Conservation (phyloP, 2,888 invertebrate species). For the Rhynchonema sp. region DNA sequence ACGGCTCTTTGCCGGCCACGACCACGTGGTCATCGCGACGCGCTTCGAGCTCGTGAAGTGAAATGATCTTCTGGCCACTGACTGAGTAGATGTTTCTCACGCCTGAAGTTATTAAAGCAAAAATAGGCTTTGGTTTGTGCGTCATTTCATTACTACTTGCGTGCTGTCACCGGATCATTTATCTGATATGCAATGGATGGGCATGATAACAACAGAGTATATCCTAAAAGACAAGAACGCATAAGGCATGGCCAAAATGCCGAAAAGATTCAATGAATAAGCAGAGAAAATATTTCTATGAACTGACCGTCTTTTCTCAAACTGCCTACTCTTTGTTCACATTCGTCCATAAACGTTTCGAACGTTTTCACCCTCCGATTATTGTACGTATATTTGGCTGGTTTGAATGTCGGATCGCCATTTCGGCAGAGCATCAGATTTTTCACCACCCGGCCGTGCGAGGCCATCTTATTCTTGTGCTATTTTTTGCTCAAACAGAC, state of each 20-base stretch:
- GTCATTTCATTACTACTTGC: too few species aligned
- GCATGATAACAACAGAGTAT: too few species aligned
- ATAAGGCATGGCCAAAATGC: too few species aligned
- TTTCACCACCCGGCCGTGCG: background rate
- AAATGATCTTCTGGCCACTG: background rate
- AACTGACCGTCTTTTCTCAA: background rate
- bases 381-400: background rate
- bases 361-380: background rate
- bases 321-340: background rate
- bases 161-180: too few species aligned
- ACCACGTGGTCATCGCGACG: background rate
- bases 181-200: too few species aligned
- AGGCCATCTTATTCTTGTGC: too few species aligned
- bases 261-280: too few species aligned
- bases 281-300: too few species aligned
- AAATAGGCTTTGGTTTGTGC: too few species aligned
- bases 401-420: constrained; percentile 1
- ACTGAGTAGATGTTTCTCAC: background rate
- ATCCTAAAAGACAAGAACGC: too few species aligned
- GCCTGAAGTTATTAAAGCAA: too few species aligned
- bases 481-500: too few species aligned
- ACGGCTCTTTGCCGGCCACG: background rate
- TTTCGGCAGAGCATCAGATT: background rate
- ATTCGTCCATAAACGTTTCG: background rate
- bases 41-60: background rate